Percentiles rank a stretch among this genome's conserved stretches.
phyloP scores from a whole-genome alignment of 2,113 vertebrate genomes.

The Steatornis caripensis region DNA sequence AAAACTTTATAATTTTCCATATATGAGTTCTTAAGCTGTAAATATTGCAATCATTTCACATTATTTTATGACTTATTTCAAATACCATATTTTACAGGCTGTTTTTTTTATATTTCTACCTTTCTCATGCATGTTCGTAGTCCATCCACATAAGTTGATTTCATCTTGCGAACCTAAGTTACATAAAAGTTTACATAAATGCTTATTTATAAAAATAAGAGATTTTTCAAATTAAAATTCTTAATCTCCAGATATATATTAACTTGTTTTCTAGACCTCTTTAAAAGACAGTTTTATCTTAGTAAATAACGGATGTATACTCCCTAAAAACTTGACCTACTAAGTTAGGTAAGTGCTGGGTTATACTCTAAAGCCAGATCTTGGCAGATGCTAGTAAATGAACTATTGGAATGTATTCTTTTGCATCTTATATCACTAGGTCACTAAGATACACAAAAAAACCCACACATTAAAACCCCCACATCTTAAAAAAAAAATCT shows the following conservation, averaged over 20 bases:
- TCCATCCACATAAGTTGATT: conserved; percentile 89
- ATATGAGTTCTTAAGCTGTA: background rate
- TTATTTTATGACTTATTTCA: background rate
- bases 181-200: background rate
- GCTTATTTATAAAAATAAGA: background rate
- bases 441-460: background rate
- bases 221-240: background rate
- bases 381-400: background rate
- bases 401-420: background rate
- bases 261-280: background rate
- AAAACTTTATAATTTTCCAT: background rate
- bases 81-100: background rate
- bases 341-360: background rate
- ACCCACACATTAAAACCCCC: background rate
- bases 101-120: conserved; percentile 62
- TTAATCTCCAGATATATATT: background rate
- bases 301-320: background rate
- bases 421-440: background rate
- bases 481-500: background rate
- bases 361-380: background rate
- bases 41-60: background rate
- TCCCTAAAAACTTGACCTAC: background rate
- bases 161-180: conserved; percentile 87
- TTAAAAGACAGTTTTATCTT: background rate
- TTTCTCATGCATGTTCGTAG: conserved; percentile 78